Conservation (phyloP, 2,797 vertebrate genomes). For the Heterohyrax brucei region DNA sequence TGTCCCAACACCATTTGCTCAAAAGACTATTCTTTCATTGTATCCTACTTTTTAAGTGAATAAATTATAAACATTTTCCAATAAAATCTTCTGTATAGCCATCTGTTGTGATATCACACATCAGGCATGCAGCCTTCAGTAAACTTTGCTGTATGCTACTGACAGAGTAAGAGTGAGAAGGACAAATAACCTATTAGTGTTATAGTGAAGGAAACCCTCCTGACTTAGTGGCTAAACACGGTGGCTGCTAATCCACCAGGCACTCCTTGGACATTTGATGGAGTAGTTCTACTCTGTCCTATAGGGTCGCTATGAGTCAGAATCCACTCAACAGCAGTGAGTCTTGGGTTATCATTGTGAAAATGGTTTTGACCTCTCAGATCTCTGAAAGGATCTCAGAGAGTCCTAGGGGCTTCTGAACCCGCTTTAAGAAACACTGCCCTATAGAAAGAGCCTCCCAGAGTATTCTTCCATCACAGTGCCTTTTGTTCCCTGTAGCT, state of each 20-base stretch:
- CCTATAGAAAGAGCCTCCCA: neutral
- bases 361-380: constrained; percentile 33
- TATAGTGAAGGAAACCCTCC: neutral
- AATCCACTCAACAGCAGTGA: too few species aligned
- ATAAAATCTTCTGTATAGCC: constrained; percentile 34
- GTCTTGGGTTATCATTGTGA: neutral
- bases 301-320: too few species aligned
- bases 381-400: neutral
- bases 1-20: constrained; percentile 12
- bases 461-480: neutral
- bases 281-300: too few species aligned
- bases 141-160: neutral
- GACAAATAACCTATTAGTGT: neutral
- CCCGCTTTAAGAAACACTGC: constrained; percentile 6
- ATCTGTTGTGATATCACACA: neutral
- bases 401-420: neutral
- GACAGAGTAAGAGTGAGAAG: neutral
- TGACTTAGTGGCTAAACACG: too few species aligned
- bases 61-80: constrained; percentile 40
- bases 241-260: too few species aligned
- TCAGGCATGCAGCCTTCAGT: neutral
- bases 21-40: constrained; percentile 19
- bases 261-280: too few species aligned
- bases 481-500: neutral
- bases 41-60: constrained; percentile 32